Evolutionary conservation across 2,888 invertebrate species (phyloP).

Genomic region (Nowickia ferox): DNA sequence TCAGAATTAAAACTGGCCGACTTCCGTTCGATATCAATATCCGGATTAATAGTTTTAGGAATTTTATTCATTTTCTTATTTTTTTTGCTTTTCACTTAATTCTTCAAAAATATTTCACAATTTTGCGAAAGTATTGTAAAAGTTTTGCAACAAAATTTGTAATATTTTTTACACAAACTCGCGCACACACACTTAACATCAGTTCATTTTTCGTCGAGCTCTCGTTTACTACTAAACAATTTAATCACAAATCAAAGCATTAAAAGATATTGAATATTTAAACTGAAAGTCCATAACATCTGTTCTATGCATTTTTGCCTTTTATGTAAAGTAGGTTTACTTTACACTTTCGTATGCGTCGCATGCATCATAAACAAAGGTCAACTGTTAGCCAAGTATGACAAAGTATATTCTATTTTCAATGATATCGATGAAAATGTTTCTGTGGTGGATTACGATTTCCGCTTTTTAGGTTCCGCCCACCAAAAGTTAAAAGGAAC

Average conservation of each 20-base stretch:
- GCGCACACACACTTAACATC: neutral
- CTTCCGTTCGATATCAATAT: slow-evolving; percentile 71
- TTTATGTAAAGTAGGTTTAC: no score
- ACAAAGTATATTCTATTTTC: no score
- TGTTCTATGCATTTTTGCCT: no score
- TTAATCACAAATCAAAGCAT: neutral
- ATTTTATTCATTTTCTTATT: slow-evolving; percentile 54
- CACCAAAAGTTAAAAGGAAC: no score
- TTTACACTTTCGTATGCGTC: no score
- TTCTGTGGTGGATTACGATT: no score
- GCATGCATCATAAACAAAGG: no score
- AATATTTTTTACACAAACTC: no score
- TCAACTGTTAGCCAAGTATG: no score
- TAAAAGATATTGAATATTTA: neutral
- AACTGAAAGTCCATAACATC: neutral
- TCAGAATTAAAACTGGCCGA: slow-evolving; percentile 85
- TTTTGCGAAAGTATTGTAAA: neutral
- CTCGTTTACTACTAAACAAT: slow-evolving; percentile 2
- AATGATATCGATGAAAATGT: no score
- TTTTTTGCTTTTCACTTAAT: neutral
- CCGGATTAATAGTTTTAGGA: slow-evolving; percentile 70
- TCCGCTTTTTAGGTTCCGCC: no score
- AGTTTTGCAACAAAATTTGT: neutral
- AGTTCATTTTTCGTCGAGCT: neutral
- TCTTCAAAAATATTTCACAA: neutral